Evolutionary conservation across 2,888 invertebrate species (phyloP).

Genomic region (Taphrorychus bicolor): DNA sequence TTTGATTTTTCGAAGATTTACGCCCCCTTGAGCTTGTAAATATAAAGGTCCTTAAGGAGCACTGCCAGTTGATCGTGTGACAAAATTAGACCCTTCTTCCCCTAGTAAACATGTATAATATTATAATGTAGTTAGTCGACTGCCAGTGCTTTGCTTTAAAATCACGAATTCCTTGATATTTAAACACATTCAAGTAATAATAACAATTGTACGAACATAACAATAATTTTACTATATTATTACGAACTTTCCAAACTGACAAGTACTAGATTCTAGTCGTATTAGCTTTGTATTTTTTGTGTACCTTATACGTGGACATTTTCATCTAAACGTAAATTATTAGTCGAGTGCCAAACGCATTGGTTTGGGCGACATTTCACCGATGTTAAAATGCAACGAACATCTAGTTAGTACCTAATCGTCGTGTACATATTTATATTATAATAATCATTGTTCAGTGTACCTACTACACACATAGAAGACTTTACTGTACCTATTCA

Average conservation of each 20-base stretch:
- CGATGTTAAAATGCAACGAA: conserved; percentile 1
- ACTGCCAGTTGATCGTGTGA: too few relatives aligned
- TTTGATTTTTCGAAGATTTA: too few relatives aligned
- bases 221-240: neutral
- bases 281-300: conserved; percentile 37
- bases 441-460: neutral
- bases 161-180: neutral
- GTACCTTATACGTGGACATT: conserved; percentile 30
- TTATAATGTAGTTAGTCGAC: too few relatives aligned
- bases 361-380: neutral
- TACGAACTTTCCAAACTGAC: conserved; percentile 33
- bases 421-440: neutral
- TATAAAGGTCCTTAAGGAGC: neutral
- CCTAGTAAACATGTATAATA: too few relatives aligned
- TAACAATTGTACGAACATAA: neutral
- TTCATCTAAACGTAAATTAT: conserved; percentile 8
- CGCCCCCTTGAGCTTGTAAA: too few relatives aligned
- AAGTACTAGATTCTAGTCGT: conserved; percentile 43
- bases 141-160: neutral
- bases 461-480: too few relatives aligned
- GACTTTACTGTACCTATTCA: too few relatives aligned
- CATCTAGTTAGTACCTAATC: neutral
- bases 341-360: conserved; percentile 24
- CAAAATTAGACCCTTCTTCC: too few relatives aligned
- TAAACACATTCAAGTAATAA: neutral